Base-by-base conservation (phyloP, 2,797 vertebrate genomes). In the Chrysocyon brachyurus region DNA sequence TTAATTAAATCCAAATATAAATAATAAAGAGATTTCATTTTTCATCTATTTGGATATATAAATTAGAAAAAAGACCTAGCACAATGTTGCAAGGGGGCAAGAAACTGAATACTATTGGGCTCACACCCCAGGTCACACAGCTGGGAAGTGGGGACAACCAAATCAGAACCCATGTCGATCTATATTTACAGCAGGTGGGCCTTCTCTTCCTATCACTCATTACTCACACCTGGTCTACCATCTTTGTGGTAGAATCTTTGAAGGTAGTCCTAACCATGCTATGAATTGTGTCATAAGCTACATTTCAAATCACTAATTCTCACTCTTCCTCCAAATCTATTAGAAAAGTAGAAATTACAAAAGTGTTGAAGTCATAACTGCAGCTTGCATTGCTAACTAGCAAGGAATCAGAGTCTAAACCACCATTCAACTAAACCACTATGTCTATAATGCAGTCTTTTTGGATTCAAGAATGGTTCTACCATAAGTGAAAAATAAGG, bases 1-100 rank as follows among this genome's bases (percentile, higher is more conserved):
- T 33, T 64, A 89, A 59, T 49, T 77, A 59, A 90, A 77, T 77
- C 40, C 59, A 94, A 94, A 94, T 81, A 70, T 36, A 79, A 93
- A 54, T 94, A 46, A 49, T 56, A 89, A n/a, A 40, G 19, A 15
- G 6, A 77, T 49, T 68, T 85, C 5, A 57, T 33, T 66, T 94
- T 84, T 84, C 2, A 59, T 22, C 16, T 24, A 57, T 85, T 68
- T 94, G 52, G 16, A 94, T 17, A 59, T 77, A 36, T 1, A 68
- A 77, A 85, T 84, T 52, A 52, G 31, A 36, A 59, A 90, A 84
- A 81, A 94, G 14, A 94, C 36, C 24, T 11, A 87, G 57, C 31
- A 70, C 49, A 54, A 56, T 56, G 10, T 63, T 28, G 33, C 14
- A 56, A 15, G 31, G 46, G 68, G 3, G 31, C 8, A 31, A 77